Base-by-base conservation (phyloP, 2,797 vertebrate species). In the Glossophaga mutica region DNA sequence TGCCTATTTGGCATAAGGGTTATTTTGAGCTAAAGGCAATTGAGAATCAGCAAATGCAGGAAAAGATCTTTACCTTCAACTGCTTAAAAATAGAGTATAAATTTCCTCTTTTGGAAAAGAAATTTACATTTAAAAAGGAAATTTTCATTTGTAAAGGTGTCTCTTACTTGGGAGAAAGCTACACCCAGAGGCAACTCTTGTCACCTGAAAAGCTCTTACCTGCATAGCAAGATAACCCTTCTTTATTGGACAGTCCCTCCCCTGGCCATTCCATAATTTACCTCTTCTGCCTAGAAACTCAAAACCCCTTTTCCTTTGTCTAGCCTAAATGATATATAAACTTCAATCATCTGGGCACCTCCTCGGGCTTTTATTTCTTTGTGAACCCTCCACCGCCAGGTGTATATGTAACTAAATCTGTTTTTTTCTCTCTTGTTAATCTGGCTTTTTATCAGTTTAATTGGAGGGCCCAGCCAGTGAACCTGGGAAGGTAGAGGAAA, bases 41-140 rank as follows among this genome's bases (percentile, higher is more conserved):
- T 42, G 10, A 95, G 34, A 57, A 85, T 9, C 6, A 57, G 24
- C 4, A 71, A 21, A 32, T 39, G 44, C 2, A 50, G 42, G 15
- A 81, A 95, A 91, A 88, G 6, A 29, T 90, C 18, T 74, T 37
- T 44, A 57, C 3, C 2, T 42, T 9, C 39, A 67, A 44, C 19
- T 39, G 3, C 16, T 52, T 85, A 77, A 50, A 85, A 34, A 48
- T 85, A 73, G 21, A 73, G 24, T 50, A 57, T 48, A 62, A n/a
- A 65, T 77, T 24, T 44, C 39, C 29, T 24, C 52, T 59, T 95
- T 89, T 77, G 19, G 37, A 65, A 52, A 44, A 39, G 4, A 93
- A 89, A 91, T 81, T 76, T 91, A 79, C 16, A 71, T 42, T 91
- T 90, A 10, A 46, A 84, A 93, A 93, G 26, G 46, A 67, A 73